Evolutionary conservation across 2,888 invertebrate species (phyloP), one percentile per base, ranked within the genome.

Genomic region (Ceramica pisi): DNA sequence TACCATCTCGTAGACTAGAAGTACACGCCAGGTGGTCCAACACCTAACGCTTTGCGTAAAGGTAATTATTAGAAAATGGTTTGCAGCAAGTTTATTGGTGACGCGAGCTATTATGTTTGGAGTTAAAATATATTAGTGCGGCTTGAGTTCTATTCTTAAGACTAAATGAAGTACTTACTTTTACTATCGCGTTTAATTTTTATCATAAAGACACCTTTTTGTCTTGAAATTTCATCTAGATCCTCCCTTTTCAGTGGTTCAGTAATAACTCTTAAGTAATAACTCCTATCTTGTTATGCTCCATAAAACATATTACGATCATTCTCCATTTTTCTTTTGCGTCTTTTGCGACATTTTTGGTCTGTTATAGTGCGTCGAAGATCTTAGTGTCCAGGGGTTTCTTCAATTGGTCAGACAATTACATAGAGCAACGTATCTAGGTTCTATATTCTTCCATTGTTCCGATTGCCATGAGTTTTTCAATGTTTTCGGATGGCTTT

Each of bases 1-100:
- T 82, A 82, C 55, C 21, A 81, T 80, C 79, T 62, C 23, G 12
- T n/a, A 2, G 26, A 48, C 62, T 38, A 68, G 62, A 68, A 82
- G 72, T 71, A 21, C 51, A n/a, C 81, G 8, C 78, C 68, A 59
- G 80, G 82, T 82, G 82, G 79, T 65, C 76, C 23, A 19, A 66
- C 81, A 66, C 76, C 66, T 61, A 71, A 46, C 2, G 59, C 51
- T 78, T 72, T 67, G 60, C 67, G 62, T 50, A 60, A 67, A 63
- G 10, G 51, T 38, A 63, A 82, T 82, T 80, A 82, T 59, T 59
- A 66, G 53, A 51, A 55, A 61, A 64, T 46, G 50, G 50, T 46
- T 26, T 51, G n/a, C 19, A 57, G 48, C 19, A 26, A 77, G 6
- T 71, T 64, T 76, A 77, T 67, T 61, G 48, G 41, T 64, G 77